Evolutionary conservation across 2,113 vertebrate genomes (phyloP).

Genomic region (Cygnus atratus): DNA sequence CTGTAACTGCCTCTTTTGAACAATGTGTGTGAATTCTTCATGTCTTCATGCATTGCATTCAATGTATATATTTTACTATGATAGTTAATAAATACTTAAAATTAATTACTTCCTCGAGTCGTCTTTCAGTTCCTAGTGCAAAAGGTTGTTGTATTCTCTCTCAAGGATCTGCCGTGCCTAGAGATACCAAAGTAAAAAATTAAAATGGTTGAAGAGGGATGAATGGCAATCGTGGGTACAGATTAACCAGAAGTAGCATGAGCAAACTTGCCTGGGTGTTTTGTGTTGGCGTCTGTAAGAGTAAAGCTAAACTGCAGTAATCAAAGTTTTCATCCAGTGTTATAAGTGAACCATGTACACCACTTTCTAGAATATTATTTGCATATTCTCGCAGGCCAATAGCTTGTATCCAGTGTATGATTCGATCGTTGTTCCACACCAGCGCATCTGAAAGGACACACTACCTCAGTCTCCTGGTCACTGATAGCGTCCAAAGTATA

Average conservation of each 20-base stretch:
- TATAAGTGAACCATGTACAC: conserved; percentile 94
- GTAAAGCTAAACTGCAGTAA: conserved; percentile 95
- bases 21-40: background rate
- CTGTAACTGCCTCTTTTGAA: background rate
- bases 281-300: conserved; percentile 97
- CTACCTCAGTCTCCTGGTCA: background rate
- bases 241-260: background rate
- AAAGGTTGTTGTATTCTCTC: conserved; percentile 98
- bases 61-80: background rate
- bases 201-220: background rate
- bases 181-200: conserved; percentile 68
- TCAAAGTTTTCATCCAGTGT: conserved; percentile 97
- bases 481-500: background rate
- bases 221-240: background rate
- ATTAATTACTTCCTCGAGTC: conserved; percentile 92
- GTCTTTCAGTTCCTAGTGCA: conserved; percentile 96
- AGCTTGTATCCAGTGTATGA: conserved; percentile 97
- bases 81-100: conserved; percentile 30
- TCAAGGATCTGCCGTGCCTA: conserved; percentile 99
- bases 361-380: conserved; percentile 95
- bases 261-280: conserved; percentile 87
- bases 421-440: conserved; percentile 96
- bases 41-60: conserved; percentile 16
- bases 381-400: conserved; percentile 96
- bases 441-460: conserved; percentile 85